A percentile compares a stretch with the other conserved stretches of the same genome.
phyloP scores from a whole-genome alignment of 1,140 invertebrate genomes.

The Tetramorium alpestre region DNA sequence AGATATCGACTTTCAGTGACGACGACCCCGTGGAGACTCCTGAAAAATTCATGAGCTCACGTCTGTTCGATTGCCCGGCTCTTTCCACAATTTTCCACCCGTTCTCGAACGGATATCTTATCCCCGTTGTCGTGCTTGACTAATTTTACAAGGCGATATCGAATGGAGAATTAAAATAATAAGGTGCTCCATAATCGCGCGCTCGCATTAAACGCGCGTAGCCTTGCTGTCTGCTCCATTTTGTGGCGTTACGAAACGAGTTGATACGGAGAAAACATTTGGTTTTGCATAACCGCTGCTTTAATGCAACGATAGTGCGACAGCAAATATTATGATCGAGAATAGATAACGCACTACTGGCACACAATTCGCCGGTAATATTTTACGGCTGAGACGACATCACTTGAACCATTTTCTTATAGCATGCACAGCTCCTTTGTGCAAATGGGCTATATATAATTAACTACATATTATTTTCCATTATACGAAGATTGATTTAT shows the following conservation, averaged over 20 bases:
- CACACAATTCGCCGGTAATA: slow-evolving; percentile 24
- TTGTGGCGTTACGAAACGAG: slow-evolving; percentile 31
- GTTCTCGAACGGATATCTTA: slow-evolving; percentile 2
- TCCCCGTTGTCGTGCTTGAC: slow-evolving; percentile 8
- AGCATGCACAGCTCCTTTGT: too few species aligned
- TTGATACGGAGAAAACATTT: slow-evolving; percentile 54
- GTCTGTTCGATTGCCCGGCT: slow-evolving; percentile 70
- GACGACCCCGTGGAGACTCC: slow-evolving; percentile 74
- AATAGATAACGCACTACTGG: slow-evolving; percentile 58
- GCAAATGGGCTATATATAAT: background rate
- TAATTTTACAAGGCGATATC: slow-evolving; percentile 37
- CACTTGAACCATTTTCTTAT: slow-evolving; percentile 9
- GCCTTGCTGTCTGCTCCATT: slow-evolving; percentile 42
- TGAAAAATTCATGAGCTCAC: slow-evolving; percentile 80
- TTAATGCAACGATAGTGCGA: slow-evolving; percentile 36
- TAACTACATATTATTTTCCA: background rate
- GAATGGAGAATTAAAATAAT: slow-evolving; percentile 30
- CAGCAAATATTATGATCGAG: slow-evolving; percentile 67
- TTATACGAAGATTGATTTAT: background rate
- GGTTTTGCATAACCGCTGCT: slow-evolving; percentile 59
- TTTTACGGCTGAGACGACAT: slow-evolving; percentile 28
- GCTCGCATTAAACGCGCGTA: background rate
- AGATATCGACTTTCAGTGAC: slow-evolving; percentile 77
- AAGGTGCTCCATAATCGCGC: background rate
- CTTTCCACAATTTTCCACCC: slow-evolving; percentile 34